Evolutionary conservation across 1,140 invertebrate genomes (phyloP), one percentile per base, ranked within the genome.

Genomic region (Semibalanus balanoides): DNA sequence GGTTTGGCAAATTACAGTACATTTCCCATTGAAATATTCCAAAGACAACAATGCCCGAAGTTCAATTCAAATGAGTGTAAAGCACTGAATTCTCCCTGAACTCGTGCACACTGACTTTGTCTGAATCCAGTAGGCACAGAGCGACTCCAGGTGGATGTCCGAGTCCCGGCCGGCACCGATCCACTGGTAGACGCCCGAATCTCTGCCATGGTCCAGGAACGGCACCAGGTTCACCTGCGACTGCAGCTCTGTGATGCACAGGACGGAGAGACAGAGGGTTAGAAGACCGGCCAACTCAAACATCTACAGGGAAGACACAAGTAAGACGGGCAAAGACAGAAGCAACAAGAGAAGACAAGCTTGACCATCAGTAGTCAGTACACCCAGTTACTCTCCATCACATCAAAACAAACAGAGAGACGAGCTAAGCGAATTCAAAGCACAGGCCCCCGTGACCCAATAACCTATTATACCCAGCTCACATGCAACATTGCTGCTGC

Each of bases 111-210:
- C 82, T 76, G 87, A 87, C 78, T 86, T 86, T 75, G 87, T 87
- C 73, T 89, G 86, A 76, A 93, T 80, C 93, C 93, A 95, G 78
- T 88, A 87, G 74, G 89, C 86, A 81, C 91, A 95, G 29, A 97
- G 83, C 11, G 89, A 84, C 7, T 87, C 83, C 3, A 98, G 84
- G 43, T 93, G 87, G 22, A 89, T 87, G 85, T 97, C 95, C 0
- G 92, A 91, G 82, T 97, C 95, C 35, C 95, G 86, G 0, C 95
- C 94, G n/a, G 93, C 93, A 0, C 94, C 95, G 76, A 97, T 97
- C 95, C 95, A 97, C 79, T 95, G 93, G 84, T 95, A 97, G 76
- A 90, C 84, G 78, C 86, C 85, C 31, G 85, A 83, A 71, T 85
- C 82, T 78, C 86, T 89, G 83, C 97, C 95, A 82, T 92, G 95